Evolutionary conservation across 2,797 vertebrate species (phyloP).

Genomic region (Clarias platycephalus): DNA sequence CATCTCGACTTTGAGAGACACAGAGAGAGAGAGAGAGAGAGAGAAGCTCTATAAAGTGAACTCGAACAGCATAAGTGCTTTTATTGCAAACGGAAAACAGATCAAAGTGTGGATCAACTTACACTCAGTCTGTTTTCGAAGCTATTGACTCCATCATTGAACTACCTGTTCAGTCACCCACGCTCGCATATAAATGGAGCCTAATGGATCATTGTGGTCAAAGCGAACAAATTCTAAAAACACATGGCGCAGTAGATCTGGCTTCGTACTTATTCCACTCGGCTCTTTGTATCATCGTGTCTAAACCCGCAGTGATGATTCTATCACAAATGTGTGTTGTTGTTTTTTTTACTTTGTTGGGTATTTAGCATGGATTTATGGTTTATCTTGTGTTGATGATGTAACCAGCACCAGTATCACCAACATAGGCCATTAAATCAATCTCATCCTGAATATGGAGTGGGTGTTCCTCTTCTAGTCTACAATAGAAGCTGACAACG

Average conservation of each 20-base stretch:
- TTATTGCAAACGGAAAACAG: constrained; percentile 52
- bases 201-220: constrained; percentile 24
- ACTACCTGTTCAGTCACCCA: constrained; percentile 39
- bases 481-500: neutral
- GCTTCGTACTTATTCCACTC: neutral
- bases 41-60: constrained; percentile 31
- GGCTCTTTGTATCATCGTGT: neutral
- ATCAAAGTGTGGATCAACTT: constrained; percentile 48
- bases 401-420: neutral
- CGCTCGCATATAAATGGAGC: constrained; percentile 35
- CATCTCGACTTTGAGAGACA: constrained; percentile 15
- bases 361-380: neutral
- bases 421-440: neutral
- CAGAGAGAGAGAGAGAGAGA: constrained; percentile 7
- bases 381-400: neutral
- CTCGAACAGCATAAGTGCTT: constrained; percentile 42
- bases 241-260: neutral
- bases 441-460: neutral
- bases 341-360: neutral
- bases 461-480: neutral
- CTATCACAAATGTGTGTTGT: neutral
- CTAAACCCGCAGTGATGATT: neutral
- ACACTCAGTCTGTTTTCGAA: constrained; percentile 42
- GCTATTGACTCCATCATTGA: constrained; percentile 48
- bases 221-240: constrained; percentile 22